Conservation (phyloP, 2,113 vertebrate species). For the Fregata magnificens region DNA sequence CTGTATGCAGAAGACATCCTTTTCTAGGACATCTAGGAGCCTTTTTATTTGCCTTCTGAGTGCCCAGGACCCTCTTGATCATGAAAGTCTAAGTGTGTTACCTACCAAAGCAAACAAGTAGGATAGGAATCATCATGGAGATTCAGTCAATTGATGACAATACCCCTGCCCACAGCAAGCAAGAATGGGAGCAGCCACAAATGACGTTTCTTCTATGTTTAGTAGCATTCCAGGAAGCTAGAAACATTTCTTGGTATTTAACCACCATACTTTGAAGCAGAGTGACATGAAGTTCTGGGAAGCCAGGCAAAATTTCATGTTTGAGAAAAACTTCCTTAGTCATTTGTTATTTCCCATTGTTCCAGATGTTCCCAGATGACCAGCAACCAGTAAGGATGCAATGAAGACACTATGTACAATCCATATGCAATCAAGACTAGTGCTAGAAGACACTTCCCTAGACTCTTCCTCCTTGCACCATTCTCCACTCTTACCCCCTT, state of each 20-base stretch:
- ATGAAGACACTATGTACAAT: not conserved
- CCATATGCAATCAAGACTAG: not conserved
- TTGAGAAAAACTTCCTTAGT: not conserved
- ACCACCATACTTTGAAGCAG: not conserved
- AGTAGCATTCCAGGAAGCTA: not conserved
- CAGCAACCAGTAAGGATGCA: not conserved
- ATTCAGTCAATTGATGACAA: not conserved
- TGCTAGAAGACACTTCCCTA: not conserved
- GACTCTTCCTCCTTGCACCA: not conserved
- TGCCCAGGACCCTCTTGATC: not conserved
- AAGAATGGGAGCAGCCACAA: not conserved
- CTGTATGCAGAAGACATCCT: not conserved
- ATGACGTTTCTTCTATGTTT: not conserved
- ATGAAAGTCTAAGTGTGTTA: not conserved
- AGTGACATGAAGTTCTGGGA: not conserved
- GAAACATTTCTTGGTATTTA: not conserved
- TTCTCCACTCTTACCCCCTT: not conserved
- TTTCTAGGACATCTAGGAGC: not conserved
- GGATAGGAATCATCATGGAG: not conserved
- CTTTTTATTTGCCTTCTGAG: not conserved
- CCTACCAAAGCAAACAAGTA: not conserved
- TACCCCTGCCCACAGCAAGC: not conserved
- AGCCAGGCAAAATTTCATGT: not conserved
- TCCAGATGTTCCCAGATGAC: not conserved
- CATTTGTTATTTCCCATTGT: not conserved